Conservation (phyloP, 2,888 invertebrate species). For the Salpingus planirostris region DNA sequence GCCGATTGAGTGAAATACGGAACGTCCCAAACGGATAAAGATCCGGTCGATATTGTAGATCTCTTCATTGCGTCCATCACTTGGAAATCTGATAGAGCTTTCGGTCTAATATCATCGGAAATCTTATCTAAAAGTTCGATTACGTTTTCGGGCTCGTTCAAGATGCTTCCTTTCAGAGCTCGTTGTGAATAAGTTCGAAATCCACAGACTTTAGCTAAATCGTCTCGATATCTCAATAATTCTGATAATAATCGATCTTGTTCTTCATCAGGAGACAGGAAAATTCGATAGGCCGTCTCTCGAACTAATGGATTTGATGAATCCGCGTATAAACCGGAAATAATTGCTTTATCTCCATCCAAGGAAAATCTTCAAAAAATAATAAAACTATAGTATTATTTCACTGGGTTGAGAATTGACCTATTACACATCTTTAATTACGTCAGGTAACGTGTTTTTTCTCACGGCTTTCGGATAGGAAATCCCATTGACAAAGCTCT, state of each 20-base stretch:
- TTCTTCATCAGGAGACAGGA: conserved; percentile 63
- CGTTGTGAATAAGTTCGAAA: conserved; percentile 85
- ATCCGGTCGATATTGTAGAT: conserved; percentile 24
- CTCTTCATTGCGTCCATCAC: conserved; percentile 69
- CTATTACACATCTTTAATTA: conserved; percentile 65
- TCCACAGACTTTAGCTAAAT: conserved; percentile 80
- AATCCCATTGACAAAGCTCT: conserved; percentile 71
- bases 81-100: conserved; percentile 67
- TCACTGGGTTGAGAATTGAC: too few species aligned
- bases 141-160: conserved; percentile 73
- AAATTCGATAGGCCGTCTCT: conserved; percentile 83
- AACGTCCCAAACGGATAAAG: conserved; percentile 73
- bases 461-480: conserved; percentile 59
- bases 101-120: conserved; percentile 57
- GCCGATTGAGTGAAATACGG: conserved; percentile 74
- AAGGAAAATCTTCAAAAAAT: conserved; percentile 47
- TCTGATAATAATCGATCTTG: conserved; percentile 69
- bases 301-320: conserved; percentile 68
- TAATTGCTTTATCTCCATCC: conserved; percentile 63
- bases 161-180: conserved; percentile 80
- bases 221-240: conserved; percentile 64
- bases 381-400: too few species aligned
- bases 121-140: conserved; percentile 70
- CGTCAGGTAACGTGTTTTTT: conserved; percentile 57
- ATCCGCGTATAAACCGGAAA: conserved; percentile 78